Conservation (phyloP, 1,140 invertebrate species). For the Metopolophium dirhodum region DNA sequence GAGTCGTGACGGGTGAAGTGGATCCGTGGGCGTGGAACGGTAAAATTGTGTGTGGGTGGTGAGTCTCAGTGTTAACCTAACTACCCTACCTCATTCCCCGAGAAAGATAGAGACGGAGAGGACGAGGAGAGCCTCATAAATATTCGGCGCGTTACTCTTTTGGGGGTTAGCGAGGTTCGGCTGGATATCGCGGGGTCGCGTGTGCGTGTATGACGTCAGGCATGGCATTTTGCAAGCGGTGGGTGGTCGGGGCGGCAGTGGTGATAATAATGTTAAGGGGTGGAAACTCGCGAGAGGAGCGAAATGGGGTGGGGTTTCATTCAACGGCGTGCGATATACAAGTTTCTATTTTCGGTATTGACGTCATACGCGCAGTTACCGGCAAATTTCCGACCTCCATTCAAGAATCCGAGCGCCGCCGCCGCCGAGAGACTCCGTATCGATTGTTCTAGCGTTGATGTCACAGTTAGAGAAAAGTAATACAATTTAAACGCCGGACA, state of each 20-base stretch:
- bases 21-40: no score
- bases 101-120: not conserved
- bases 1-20: not conserved
- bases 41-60: not conserved
- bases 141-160: not conserved
- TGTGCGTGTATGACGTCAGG: conserved; percentile 29
- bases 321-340: not conserved
- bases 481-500: not conserved
- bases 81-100: not conserved
- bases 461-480: not conserved
- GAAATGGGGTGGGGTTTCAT: conserved; percentile 34
- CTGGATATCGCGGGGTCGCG: not conserved
- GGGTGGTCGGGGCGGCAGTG: not conserved
- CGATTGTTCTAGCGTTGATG: conserved; percentile 39
- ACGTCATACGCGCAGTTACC: conserved; percentile 42
- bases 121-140: not conserved
- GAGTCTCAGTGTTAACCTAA: not conserved
- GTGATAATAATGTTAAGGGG: not conserved
- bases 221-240: not conserved
- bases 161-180: not conserved
- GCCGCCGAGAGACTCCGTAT: not conserved
- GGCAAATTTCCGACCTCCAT: conserved; percentile 46
- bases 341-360: conserved; percentile 51
- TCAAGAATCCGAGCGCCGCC: conserved; percentile 29
- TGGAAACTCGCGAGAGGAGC: not conserved